phyloP scores from a whole-genome alignment of 2,113 vertebrate species.

The Sorex araneus region DNA sequence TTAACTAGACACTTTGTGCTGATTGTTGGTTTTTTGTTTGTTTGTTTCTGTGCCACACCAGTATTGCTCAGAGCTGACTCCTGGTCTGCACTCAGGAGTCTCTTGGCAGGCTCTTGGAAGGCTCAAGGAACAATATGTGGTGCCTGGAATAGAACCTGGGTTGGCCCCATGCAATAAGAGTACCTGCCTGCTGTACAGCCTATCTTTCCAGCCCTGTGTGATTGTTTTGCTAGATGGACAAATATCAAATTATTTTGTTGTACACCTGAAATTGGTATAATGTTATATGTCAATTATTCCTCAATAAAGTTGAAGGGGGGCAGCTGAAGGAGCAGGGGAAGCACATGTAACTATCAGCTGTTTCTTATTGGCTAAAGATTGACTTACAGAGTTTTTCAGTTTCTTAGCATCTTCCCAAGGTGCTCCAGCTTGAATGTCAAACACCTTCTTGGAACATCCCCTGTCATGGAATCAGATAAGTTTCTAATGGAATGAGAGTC shows the following conservation, averaged over 20 bases:
- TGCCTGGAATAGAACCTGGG: too few species aligned
- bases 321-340: neutral
- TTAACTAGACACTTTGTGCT: neutral
- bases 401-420: neutral
- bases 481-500: neutral
- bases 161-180: too few species aligned
- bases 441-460: neutral
- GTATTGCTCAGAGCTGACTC: too few species aligned
- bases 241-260: neutral
- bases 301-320: neutral
- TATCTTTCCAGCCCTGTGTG: neutral
- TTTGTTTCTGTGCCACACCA: too few species aligned
- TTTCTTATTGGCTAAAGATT: neutral
- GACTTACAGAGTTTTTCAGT: neutral
- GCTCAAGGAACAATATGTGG: too few species aligned
- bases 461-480: conserved; percentile 43
- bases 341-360: neutral
- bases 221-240: neutral
- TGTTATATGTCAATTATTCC: neutral
- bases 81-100: too few species aligned
- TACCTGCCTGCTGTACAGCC: too few species aligned
- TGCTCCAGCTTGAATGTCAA: conserved; percentile 27
- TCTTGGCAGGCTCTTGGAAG: too few species aligned
- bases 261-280: neutral
- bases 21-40: neutral